Base-by-base conservation (phyloP, 2,888 invertebrate species). In the Smittia sp. region DNA sequence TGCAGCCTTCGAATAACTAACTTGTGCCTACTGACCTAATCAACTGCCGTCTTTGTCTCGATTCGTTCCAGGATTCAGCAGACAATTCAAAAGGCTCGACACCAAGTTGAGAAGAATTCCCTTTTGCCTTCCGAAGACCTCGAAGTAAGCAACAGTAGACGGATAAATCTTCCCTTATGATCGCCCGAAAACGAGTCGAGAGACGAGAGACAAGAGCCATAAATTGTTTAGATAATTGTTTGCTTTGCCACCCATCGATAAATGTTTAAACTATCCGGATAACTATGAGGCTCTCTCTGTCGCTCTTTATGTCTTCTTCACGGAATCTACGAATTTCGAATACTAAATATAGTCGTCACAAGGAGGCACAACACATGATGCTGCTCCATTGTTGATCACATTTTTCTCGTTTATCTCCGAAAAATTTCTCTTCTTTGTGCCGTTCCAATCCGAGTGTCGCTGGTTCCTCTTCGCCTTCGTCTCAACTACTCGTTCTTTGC, bases 211-310 rank as follows among this genome's bases (percentile, higher is more conserved):
- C 58, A 58, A 70, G 69, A 27, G 18, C 69, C 69, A 70, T 70
- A 70, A 70, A 70, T 70, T 70, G 69, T 54, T 70, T 52, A 54
- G 69, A 70, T 70, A 70, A 70, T 72, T 72, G 72, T 72, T 72
- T 72, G 15, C 62, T 72, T 54, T 72, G 72, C 72, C 72, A 72
- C 72, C 72, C 72, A 72, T 72, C 72, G 72, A 62, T 72, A 72
- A 54, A 70, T 70, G 69, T 32, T 70, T 39, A 39, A 68, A 68
- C 68, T 68, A 68, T 68, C 46, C 68, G 41, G n/a, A 46, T 52
- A 58, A 58, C 58, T 18, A 58, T 70, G 54, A 38, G 20, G 24
- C 24, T 20, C 32, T 66, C 39, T 27, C n/a, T 32, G 24, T 54
- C 32, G 13, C 39, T 69, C 24, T 69, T 27, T 46, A 11, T 32